Evolutionary conservation across 2,113 vertebrate species (phyloP).

Genomic region (Erinaceus europaeus): DNA sequence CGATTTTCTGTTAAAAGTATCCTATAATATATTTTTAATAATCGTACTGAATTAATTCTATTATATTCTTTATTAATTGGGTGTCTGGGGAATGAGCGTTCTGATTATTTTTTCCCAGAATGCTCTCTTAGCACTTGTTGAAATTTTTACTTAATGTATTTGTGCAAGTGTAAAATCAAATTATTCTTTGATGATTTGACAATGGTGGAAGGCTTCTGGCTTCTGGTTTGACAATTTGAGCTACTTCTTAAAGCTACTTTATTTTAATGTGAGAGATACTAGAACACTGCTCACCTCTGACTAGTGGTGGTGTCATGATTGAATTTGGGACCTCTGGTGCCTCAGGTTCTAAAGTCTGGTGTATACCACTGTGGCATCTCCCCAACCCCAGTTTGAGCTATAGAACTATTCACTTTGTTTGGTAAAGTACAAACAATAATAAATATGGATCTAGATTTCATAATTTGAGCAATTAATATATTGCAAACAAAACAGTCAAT

Average conservation of each 20-base stretch:
- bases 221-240: conserved; percentile 36
- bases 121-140: not conserved
- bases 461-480: conserved; percentile 30
- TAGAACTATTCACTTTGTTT: conserved; percentile 31
- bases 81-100: conserved; percentile 7
- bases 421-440: conserved; percentile 46
- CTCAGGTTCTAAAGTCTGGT: no score
- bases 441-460: conserved; percentile 37
- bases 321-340: no score
- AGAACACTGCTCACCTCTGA: no score
- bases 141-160: conserved; percentile 31
- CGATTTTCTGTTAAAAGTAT: not conserved
- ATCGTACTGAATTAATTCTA: not conserved
- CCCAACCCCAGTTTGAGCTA: no score
- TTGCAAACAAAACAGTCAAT: conserved; percentile 51
- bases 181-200: conserved; percentile 24
- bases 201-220: not conserved
- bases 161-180: conserved; percentile 3
- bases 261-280: no score
- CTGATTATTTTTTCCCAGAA: conserved; percentile 24
- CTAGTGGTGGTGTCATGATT: no score
- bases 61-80: conserved; percentile 21
- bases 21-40: conserved; percentile 11
- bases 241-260: no score
- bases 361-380: no score